Evolutionary conservation across 2,113 vertebrate species (phyloP).

Genomic region (Bos indicus): DNA sequence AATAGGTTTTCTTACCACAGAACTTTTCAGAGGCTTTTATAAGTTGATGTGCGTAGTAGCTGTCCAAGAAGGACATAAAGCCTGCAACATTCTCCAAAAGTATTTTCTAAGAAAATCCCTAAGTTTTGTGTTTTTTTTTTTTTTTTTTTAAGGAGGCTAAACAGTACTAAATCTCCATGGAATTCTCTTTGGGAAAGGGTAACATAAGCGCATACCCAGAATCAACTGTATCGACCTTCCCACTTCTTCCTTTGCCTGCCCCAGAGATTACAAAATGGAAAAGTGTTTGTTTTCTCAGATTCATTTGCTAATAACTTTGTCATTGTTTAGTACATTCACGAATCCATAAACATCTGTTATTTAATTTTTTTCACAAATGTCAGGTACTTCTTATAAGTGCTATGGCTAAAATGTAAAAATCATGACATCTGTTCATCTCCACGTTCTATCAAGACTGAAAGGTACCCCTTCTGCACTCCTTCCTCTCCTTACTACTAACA

Average conservation of each 20-base stretch:
- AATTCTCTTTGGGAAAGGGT: background rate
- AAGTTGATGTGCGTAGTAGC: background rate
- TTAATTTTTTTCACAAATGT: background rate
- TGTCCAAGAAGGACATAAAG: constrained; percentile 9
- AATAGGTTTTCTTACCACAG: background rate
- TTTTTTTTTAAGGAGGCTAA: background rate
- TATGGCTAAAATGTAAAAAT: background rate
- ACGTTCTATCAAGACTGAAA: background rate
- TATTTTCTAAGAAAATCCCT: background rate
- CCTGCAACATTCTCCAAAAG: constrained; percentile 10
- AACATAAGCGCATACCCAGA: background rate
- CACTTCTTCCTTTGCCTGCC: background rate
- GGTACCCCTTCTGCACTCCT: background rate
- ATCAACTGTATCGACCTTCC: background rate
- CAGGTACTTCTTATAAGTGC: background rate
- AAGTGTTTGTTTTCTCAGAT: constrained; percentile 7
- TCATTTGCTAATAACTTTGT: background rate
- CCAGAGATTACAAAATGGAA: background rate
- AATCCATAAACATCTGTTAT: background rate
- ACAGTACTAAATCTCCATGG: background rate
- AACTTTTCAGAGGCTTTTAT: constrained; percentile 11
- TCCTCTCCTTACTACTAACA: background rate
- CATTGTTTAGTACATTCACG: background rate
- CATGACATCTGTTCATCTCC: background rate
- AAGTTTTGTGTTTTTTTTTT: background rate